Evolutionary conservation across 2,888 invertebrate species (phyloP), one percentile per base, ranked within the genome.

Genomic region (Amaurobius ferox): DNA sequence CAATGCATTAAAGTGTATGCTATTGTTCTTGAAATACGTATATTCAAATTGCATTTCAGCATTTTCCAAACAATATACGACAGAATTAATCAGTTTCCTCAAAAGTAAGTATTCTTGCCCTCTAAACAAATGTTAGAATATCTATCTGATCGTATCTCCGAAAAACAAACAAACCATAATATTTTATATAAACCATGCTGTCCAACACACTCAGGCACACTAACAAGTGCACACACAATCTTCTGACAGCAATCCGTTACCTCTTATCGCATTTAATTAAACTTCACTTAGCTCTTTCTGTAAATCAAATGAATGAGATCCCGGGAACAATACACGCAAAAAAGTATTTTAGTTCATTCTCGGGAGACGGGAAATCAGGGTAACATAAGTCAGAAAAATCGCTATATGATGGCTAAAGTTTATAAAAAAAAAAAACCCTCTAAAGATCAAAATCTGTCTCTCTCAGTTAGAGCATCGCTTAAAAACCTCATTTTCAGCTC

Each of bases 401-500:
- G 19, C 23, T 23, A 5, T 19, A 11, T 55, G 55, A 55, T 55
- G 55, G 23, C 55, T 55, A 3, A 5, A 55, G 55, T 23, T 11
- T 7, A 35, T 35, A 35, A 16, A 11, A 30, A 64, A n/a, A 66
- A 23, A 66, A 66, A 66, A 32, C n/a, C 11, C 30, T 23, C 39
- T 23, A 44, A 64, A 83, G 81, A 83, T 83, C 76, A 71, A 44
- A 83, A 83, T 83, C 81, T 83, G 64, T 66, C 28, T 44, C 64
- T 40, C 78, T 32, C 66, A 62, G 71, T 71, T 79, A 74, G 28
- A 74, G 76, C 62, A 83, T 76, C 76, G 70, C 81, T 83, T 83
- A 83, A 76, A 76, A 83, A 83, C 76, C 81, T 70, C 81, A 81
- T 74, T 79, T 79, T 67, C 79, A 26, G 35, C 35, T 73, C 73